Conservation (phyloP, 1,140 invertebrate genomes). For the Sycobia sp. region DNA sequence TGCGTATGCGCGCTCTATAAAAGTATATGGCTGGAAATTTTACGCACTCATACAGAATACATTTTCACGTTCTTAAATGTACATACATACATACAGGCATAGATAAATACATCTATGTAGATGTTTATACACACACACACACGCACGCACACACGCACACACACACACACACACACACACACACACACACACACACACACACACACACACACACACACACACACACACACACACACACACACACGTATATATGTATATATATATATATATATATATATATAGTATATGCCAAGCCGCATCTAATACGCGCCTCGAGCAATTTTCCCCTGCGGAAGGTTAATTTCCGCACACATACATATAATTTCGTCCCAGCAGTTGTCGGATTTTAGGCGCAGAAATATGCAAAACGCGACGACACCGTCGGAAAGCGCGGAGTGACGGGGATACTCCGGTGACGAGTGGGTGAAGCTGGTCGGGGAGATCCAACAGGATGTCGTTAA, state of each 20-base stretch:
- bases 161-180: background rate
- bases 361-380: constrained; percentile 24
- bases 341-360: constrained; percentile 24
- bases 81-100: no score
- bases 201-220: no score
- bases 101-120: no score
- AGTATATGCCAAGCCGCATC: background rate
- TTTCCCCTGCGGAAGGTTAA: constrained; percentile 28
- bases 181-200: no score
- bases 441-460: no score
- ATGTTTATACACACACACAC: no score
- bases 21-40: no score
- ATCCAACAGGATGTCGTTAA: constrained; percentile 17
- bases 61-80: no score
- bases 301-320: constrained; percentile 25
- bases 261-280: background rate
- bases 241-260: no score
- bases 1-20: no score
- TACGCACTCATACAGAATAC: no score
- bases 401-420: constrained; percentile 19
- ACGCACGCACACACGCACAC: background rate
- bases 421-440: background rate
- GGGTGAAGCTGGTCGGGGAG: background rate
- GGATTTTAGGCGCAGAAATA: constrained; percentile 26
- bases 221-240: no score